These are phyloP conservation scores for Cephalopachus bancanus DNA, from an alignment of 2,797 vertebrate genomes.

Conservation along the genomic window DNA sequence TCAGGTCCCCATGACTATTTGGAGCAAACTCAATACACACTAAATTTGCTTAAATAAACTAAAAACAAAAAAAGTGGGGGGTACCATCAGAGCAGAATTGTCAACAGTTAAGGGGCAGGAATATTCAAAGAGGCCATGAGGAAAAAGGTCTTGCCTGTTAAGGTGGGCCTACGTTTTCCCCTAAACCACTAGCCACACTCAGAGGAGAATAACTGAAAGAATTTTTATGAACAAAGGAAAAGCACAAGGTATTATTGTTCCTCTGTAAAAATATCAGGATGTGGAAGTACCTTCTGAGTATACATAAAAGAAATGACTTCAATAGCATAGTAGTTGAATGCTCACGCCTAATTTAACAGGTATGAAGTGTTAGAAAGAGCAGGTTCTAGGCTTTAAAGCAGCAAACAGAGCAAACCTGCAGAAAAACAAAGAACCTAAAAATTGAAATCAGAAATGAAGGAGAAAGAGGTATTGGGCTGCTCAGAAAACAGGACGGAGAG, in stretches of 20 bases:
- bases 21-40: not conserved
- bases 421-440: slow-evolving; percentile 20
- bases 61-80: not conserved
- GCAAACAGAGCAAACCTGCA: not conserved
- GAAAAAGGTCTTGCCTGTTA: not conserved
- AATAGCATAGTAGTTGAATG: accelerated
- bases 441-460: not conserved
- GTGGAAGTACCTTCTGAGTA: not conserved
- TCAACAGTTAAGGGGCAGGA: not conserved
- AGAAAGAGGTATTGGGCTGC: not conserved
- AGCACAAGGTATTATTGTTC: not conserved
- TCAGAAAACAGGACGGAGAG: not conserved
- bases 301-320: not conserved
- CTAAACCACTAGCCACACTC: not conserved
- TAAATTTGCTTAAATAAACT: not conserved
- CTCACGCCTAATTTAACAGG: not conserved
- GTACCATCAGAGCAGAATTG: not conserved
- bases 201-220: not conserved
- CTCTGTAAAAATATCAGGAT: not conserved
- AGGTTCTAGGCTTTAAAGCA: not conserved
- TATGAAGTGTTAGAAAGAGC: not conserved
- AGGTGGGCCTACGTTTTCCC: not conserved
- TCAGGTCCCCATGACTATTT: not conserved
- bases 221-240: slow-evolving; percentile 28
- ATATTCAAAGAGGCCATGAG: not conserved